Percentiles rank a stretch among this genome's conserved stretches.
Evolutionary conservation across 30 jellyfish, hydroid and myxozoan genomes (phyloP).

Genomic region (Cassiopea xamachana): DNA sequence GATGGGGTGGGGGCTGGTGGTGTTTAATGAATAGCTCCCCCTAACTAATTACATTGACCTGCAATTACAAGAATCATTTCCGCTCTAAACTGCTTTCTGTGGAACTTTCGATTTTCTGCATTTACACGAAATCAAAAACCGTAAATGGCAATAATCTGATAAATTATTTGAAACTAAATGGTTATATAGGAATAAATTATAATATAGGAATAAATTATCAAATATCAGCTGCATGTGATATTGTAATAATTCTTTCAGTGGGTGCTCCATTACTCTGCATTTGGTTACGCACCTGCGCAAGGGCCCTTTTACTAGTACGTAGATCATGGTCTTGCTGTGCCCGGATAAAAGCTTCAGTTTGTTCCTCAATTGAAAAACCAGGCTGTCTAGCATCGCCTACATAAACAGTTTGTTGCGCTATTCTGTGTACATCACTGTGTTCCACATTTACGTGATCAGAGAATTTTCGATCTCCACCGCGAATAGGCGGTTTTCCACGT

Average conservation of each 20-base stretch:
- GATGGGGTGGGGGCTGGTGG: too few species aligned
- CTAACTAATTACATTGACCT: too few species aligned
- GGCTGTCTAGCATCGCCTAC: background rate
- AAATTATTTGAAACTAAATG: background rate
- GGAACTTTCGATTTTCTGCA: too few species aligned
- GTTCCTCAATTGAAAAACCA: constrained; percentile 38
- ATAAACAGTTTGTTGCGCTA: background rate
- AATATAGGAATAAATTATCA: background rate
- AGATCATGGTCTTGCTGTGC: constrained; percentile 41
- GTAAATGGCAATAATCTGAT: background rate
- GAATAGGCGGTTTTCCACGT: background rate
- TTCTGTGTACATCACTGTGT: background rate
- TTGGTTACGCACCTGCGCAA: constrained; percentile 32
- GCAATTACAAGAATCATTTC: too few species aligned
- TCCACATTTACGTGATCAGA: background rate
- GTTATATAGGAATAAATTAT: too few species aligned
- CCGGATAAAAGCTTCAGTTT: constrained; percentile 38
- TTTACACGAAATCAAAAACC: too few species aligned
- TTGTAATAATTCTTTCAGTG: constrained; percentile 36
- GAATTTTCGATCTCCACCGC: background rate
- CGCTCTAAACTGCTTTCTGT: too few species aligned
- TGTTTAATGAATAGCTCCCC: too few species aligned
- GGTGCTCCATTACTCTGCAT: constrained; percentile 11
- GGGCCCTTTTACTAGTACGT: constrained; percentile 43
- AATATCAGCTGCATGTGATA: constrained; percentile 72